phyloP scores from a whole-genome alignment of 2,888 invertebrate genomes.

The Halictus ligatus region DNA sequence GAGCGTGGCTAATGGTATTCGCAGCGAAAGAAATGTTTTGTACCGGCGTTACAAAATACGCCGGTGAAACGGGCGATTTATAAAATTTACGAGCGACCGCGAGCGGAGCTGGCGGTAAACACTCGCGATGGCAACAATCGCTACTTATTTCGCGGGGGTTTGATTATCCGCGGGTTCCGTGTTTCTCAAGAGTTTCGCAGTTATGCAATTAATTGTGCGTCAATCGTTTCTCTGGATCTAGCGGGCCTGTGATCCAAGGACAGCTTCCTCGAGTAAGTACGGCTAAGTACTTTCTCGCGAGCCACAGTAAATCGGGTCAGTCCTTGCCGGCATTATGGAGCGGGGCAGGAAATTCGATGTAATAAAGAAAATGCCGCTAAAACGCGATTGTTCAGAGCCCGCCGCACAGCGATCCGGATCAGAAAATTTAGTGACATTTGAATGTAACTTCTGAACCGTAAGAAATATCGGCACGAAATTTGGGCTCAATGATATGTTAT shows the following conservation, averaged over 20 bases:
- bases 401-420: too few species aligned
- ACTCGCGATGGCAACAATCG: not conserved
- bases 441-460: too few species aligned
- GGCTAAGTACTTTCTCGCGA: slow-evolving; percentile 41
- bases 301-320: slow-evolving; percentile 57
- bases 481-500: too few species aligned
- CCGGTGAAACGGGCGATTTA: not conserved
- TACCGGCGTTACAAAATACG: not conserved
- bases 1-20: not conserved
- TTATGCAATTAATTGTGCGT: slow-evolving; percentile 63
- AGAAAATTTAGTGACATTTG: too few species aligned
- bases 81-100: not conserved
- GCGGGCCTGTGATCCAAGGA: slow-evolving; percentile 60
- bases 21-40: not conserved
- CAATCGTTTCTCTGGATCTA: slow-evolving; percentile 53
- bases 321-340: slow-evolving; percentile 53
- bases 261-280: slow-evolving; percentile 34
- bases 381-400: slow-evolving; percentile 20
- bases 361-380: slow-evolving; percentile 67
- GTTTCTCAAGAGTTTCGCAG: slow-evolving; percentile 37
- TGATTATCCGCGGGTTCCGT: slow-evolving; percentile 21
- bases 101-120: not conserved
- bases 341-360: slow-evolving; percentile 63
- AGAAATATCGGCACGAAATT: too few species aligned
- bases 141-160: not conserved